Percentiles rank a stretch among this genome's conserved stretches.
phyloP scores from a whole-genome alignment of 2,113 vertebrate species.

The Mola mola region DNA sequence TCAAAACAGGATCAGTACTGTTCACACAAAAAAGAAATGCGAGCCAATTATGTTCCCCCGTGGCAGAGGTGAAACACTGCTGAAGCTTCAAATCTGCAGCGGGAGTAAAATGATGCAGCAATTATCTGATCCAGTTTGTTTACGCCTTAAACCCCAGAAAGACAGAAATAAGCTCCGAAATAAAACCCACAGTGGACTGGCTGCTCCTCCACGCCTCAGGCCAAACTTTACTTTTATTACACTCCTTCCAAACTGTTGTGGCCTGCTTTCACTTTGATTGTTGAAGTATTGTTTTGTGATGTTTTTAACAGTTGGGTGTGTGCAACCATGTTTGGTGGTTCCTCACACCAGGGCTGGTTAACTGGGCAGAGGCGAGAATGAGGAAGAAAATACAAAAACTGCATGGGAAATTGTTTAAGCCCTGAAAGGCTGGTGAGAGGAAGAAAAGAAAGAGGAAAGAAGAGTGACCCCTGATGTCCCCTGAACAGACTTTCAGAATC shows the following conservation, averaged over 20 bases:
- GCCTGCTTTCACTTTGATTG: constrained; percentile 35
- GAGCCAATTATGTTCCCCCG: constrained; percentile 41
- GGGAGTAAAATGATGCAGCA: constrained; percentile 44
- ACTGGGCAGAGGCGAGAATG: constrained; percentile 37
- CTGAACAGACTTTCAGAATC: too few relatives aligned
- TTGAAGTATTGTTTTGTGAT: constrained; percentile 46
- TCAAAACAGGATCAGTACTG: constrained; percentile 48
- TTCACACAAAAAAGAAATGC: constrained; percentile 50
- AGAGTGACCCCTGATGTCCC: too few relatives aligned
- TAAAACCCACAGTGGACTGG: constrained; percentile 33
- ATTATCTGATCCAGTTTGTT: constrained; percentile 64
- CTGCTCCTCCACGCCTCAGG: constrained; percentile 26
- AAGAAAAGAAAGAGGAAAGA: too few relatives aligned
- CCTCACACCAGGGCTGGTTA: constrained; percentile 43
- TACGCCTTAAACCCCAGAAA: constrained; percentile 48
- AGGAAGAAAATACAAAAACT: background rate
- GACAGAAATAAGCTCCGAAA: constrained; percentile 44
- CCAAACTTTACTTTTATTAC: constrained; percentile 45
- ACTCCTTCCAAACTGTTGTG: constrained; percentile 11
- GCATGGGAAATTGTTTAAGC: too few relatives aligned
- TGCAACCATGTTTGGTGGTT: constrained; percentile 25
- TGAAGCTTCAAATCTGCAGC: constrained; percentile 47
- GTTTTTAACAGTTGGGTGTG: constrained; percentile 63
- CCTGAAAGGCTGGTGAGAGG: too few relatives aligned
- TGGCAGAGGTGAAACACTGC: constrained; percentile 33